Base-by-base conservation (phyloP, 30 jellyfish, hydroid and myxozoan genomes). In the Cassiopea xamachana region DNA sequence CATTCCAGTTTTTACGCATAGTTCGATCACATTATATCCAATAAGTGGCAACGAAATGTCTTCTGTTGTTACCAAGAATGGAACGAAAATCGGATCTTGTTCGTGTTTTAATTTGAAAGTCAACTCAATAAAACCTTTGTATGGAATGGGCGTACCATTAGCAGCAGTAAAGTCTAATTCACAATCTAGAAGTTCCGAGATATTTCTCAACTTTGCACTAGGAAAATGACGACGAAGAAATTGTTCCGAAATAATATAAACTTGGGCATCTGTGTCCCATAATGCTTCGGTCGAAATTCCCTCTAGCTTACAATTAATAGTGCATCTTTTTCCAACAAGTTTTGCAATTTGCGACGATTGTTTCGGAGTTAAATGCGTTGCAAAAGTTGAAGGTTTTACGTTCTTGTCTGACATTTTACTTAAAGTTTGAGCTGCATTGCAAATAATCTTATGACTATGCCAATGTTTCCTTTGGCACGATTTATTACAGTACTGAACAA, bases 201-300 rank as follows among this genome's bases (percentile, higher is more conserved):
- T 48, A 16, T 70, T 51, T 17, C 78, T 7, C 84, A 83, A 69
- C 50, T 67, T 68, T 70, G 91, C 59, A 49, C 51, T 44, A 45
- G 83, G 91, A 50, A 83, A 83, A 83, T 83, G 71, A 82, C 73
- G 76, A 17, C 73, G 69, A 69, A 83, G 75, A 71, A 83, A 83
- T 27, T 83, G 83, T 69, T 69, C 76, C 46, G 91, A 83, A 68
- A 87, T 64, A 46, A 55, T 76, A n/a, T 80, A 76, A 39, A 87
- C 94, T 70, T 87, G 94, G 84, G 94, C 94, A 44, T 91, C 90
- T 8, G 82, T 86, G 83, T 86, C 90, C 93, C 88, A 76, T 64
- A 86, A 76, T 5, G 91, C 90, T 67, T 67, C 78, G 59, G 68
- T 46, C 68, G 39, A 49, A 18, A 46, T 60, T 39, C 80, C 88